These are phyloP conservation scores for Eupsittula cactorum DNA, from an alignment of 2,113 vertebrate genomes.

Conservation along the genomic window DNA sequence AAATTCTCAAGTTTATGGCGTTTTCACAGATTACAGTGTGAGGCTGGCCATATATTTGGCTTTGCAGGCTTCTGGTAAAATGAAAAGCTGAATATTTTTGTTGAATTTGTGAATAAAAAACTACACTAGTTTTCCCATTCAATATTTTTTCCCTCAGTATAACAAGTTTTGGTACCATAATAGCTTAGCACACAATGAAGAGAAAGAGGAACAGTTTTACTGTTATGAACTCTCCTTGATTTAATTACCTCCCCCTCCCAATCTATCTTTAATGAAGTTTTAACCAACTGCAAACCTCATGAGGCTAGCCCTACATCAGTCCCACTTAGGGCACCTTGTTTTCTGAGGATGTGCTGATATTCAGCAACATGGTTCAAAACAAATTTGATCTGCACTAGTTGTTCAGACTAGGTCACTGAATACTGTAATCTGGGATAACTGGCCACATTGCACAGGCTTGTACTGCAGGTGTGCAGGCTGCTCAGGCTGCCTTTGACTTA, in stretches of 20 bases:
- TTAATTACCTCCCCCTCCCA: not conserved
- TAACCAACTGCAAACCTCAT: not conserved
- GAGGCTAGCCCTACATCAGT: not conserved
- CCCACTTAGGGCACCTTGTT: not conserved
- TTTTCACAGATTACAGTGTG: not conserved
- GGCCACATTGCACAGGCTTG: not conserved
- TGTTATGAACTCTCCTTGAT: not conserved
- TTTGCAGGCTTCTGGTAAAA: not conserved
- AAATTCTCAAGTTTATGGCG: not conserved
- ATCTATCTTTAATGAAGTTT: not conserved
- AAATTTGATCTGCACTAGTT: not conserved
- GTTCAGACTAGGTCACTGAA: not conserved
- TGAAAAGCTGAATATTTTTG: not conserved
- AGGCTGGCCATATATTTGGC: not conserved
- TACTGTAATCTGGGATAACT: not conserved
- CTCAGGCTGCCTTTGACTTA: not conserved
- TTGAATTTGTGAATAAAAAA: not conserved
- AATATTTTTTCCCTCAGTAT: not conserved
- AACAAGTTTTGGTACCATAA: not conserved
- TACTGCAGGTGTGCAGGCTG: accelerated
- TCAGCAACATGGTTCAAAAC: not conserved
- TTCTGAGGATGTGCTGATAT: not conserved
- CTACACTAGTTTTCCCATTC: not conserved
- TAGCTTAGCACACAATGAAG: not conserved
- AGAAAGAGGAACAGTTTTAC: not conserved